Base-by-base conservation (phyloP, 2,797 vertebrate species). In the Aplochiton taeniatus region DNA sequence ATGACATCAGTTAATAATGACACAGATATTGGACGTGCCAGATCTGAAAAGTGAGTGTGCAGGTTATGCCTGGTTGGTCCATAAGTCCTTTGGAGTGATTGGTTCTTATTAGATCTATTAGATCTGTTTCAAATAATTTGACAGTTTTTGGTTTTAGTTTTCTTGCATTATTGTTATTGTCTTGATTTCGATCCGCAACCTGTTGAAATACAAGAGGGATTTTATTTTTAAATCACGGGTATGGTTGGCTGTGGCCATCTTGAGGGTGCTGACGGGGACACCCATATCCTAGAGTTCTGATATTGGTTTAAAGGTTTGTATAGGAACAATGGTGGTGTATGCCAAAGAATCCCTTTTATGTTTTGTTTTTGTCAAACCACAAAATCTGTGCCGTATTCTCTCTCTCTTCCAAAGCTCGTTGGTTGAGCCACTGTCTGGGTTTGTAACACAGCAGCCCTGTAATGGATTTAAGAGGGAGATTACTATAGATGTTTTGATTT, bases 271-370 rank as follows among this genome's bases (percentile, higher is more conserved):
- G 46, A 57, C 58, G 63, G 68, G 1, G 48, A 19, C 65, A 75
- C 70, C 64, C 60, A 31, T 45, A 13, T 45, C 45, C 17, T 10
- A 11, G 17, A 67, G 44, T 75, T 72, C 19, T 4, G 45, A 61
- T 67, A 57, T 1, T 71, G 54, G 56, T 74, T 67, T 9, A 1
- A 19, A 14, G 42, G 19, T 62, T 76, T 70, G 61, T 49, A 59
- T 63, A 68, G 65, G 57, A 73, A 71, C 54, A 66, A 66, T 54
- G 68, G 72, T 85, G 77, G 78, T 88, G 84, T 79, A 91, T 89
- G 89, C 91, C 91, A 93, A 93, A 93, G 91, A 92, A 86, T 77
- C 75, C 67, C 61, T 79, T 77, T 31, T n/a, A n/a, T n/a, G n/a
- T 31, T 31, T 31, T 31, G 31, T 31, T 31, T 77, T 83, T 85